These are phyloP conservation scores for Morelia viridis DNA, from an alignment of 2,797 vertebrate genomes.

Conservation along the genomic window DNA sequence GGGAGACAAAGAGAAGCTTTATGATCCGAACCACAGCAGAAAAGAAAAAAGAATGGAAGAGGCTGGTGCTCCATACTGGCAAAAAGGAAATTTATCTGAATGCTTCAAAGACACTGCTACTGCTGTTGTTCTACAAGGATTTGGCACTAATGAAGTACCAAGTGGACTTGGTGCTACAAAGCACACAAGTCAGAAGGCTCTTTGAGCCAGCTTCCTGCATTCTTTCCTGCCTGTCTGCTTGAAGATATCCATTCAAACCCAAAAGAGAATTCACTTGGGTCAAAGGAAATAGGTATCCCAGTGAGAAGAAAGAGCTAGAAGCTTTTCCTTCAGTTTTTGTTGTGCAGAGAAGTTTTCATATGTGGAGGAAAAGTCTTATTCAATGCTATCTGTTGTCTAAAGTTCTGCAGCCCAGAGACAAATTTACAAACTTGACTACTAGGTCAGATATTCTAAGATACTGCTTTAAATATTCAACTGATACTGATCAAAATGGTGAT, in stretches of 20 bases:
- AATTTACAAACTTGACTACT: not conserved
- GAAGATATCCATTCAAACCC: not conserved
- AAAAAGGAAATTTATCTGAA: slow-evolving; percentile 1
- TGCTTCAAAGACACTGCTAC: not conserved
- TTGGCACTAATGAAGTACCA: not conserved
- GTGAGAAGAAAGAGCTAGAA: not conserved
- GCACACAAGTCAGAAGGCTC: not conserved
- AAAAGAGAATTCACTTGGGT: not conserved
- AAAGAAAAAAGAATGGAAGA: slow-evolving; percentile 31
- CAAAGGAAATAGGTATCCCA: not conserved
- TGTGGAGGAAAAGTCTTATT: not conserved
- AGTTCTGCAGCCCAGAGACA: not conserved
- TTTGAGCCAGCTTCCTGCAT: not conserved
- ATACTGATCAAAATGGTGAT: not conserved
- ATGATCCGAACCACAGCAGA: slow-evolving; percentile 30
- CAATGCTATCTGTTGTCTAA: not conserved
- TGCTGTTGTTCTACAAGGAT: not conserved
- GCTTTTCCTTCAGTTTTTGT: not conserved
- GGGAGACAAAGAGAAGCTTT: slow-evolving; percentile 43
- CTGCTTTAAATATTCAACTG: not conserved
- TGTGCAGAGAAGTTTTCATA: not conserved
- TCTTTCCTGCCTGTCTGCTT: not conserved
- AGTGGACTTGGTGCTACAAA: not conserved
- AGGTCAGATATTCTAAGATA: not conserved
- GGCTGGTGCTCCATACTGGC: not conserved